These are phyloP conservation scores for Cyclopterus lumpus DNA, from an alignment of 2,797 vertebrate species.

Conservation along the genomic window DNA sequence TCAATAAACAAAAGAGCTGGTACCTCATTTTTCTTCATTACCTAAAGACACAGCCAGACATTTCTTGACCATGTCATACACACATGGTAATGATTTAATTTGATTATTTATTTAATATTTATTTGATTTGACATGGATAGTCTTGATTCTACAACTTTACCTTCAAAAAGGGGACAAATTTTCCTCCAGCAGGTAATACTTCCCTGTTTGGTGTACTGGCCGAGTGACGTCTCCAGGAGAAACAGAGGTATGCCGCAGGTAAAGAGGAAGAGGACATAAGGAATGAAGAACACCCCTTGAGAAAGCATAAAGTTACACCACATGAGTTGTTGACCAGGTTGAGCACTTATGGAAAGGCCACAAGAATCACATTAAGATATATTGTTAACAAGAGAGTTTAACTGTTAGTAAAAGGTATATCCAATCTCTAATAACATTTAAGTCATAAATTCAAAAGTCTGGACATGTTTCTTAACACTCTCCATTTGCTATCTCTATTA, in stretches of 20 bases:
- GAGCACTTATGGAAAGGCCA: background rate
- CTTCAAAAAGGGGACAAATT: conserved; percentile 86
- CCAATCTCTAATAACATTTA: background rate
- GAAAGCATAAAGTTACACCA: conserved; percentile 35
- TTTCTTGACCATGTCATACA: background rate
- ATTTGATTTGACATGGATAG: conserved; percentile 2
- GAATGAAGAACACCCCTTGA: conserved; percentile 86
- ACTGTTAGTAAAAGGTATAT: background rate
- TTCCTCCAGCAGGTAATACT: conserved; percentile 85
- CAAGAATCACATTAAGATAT: background rate
- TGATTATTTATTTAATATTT: background rate
- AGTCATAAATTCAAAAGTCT: background rate
- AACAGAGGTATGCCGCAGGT: conserved; percentile 86
- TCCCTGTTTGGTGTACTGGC: conserved; percentile 85
- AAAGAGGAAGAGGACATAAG: conserved; percentile 84
- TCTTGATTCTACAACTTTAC: conserved; percentile 58
- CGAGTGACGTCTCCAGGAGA: conserved; percentile 82
- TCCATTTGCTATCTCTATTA: background rate
- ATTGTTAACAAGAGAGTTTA: background rate
- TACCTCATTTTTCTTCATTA: background rate
- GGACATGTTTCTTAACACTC: background rate
- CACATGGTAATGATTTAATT: background rate
- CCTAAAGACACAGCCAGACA: background rate
- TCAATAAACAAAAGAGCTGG: background rate
- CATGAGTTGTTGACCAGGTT: conserved; percentile 4